Conservation (phyloP, 2,797 vertebrate species). For the Chiroxiphia lanceolata region DNA sequence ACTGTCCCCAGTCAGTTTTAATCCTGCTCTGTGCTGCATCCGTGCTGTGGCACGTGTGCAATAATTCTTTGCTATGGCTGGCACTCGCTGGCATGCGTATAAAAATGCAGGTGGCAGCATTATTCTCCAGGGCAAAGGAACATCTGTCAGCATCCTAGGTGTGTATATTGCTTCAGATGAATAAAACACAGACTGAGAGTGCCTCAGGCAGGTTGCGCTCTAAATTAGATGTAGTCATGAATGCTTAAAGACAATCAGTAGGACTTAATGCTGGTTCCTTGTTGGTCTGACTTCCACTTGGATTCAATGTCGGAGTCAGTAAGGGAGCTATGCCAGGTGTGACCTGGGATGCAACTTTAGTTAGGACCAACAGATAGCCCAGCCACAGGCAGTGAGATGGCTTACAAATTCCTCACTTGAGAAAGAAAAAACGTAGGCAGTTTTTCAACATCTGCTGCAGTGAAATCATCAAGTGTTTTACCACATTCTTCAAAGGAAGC, state of each 20-base stretch:
- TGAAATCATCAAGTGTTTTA: background rate
- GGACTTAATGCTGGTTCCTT: background rate
- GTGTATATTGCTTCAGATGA: background rate
- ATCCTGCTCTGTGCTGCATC: background rate
- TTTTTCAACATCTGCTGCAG: background rate
- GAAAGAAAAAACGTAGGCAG: background rate
- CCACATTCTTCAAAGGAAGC: background rate
- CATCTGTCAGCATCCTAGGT: slow-evolving; percentile 4
- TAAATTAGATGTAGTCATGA: background rate
- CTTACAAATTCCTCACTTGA: background rate
- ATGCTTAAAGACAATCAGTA: background rate
- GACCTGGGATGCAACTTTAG: background rate
- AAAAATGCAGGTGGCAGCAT: slow-evolving; percentile 28
- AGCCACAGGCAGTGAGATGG: background rate
- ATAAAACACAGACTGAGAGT: background rate
- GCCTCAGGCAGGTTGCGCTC: background rate
- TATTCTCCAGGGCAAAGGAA: slow-evolving; percentile 17
- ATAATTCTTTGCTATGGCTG: background rate
- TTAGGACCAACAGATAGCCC: background rate
- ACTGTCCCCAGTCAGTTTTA: background rate
- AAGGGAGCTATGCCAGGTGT: background rate
- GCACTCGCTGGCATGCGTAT: background rate
- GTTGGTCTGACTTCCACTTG: background rate
- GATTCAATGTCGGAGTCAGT: background rate
- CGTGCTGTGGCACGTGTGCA: background rate